A percentile compares a stretch with the other conserved stretches of the same genome.
These are phyloP conservation scores for Cremastinae sp. DNA, from an alignment of 2,888 invertebrate genomes.

Conservation along the genomic window DNA sequence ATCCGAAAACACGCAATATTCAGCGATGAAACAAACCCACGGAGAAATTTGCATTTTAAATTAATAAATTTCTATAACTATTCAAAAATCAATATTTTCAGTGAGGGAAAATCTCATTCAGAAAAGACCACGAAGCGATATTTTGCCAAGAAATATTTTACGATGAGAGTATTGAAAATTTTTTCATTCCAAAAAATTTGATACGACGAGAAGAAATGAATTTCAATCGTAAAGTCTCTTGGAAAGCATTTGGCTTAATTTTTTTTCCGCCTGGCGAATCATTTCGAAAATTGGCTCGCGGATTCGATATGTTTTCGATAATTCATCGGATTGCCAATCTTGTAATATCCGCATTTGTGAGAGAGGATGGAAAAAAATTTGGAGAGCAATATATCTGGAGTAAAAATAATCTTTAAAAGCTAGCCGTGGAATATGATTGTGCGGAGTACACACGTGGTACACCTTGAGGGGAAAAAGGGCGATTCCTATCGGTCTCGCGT, in stretches of 20 bases:
- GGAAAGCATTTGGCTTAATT: neutral
- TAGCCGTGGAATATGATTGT: neutral
- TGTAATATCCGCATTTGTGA: neutral
- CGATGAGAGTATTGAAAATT: too few relatives aligned
- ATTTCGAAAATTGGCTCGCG: conserved; percentile 20
- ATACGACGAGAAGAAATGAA: too few relatives aligned
- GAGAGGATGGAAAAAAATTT: conserved; percentile 3
- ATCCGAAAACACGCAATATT: too few relatives aligned
- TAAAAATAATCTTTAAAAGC: conserved; percentile 29
- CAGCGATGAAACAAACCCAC: too few relatives aligned
- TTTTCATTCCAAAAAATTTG: too few relatives aligned
- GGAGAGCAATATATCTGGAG: conserved; percentile 17
- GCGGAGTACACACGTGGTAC: neutral
- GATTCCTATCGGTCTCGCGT: conserved; percentile 59
- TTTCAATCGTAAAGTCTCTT: too few relatives aligned
- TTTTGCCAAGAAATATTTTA: too few relatives aligned
- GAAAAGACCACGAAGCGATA: too few relatives aligned
- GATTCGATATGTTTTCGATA: conserved; percentile 27
- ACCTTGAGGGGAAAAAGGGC: conserved; percentile 32
- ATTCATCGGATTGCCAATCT: conserved; percentile 13
- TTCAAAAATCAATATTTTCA: too few relatives aligned
- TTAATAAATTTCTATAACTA: too few relatives aligned
- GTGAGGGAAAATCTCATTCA: too few relatives aligned
- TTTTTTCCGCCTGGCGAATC: neutral
- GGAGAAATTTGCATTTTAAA: too few relatives aligned